These are phyloP conservation scores for Xiphydria camelus DNA, from an alignment of 2,888 invertebrate species.

Conservation along the genomic window DNA sequence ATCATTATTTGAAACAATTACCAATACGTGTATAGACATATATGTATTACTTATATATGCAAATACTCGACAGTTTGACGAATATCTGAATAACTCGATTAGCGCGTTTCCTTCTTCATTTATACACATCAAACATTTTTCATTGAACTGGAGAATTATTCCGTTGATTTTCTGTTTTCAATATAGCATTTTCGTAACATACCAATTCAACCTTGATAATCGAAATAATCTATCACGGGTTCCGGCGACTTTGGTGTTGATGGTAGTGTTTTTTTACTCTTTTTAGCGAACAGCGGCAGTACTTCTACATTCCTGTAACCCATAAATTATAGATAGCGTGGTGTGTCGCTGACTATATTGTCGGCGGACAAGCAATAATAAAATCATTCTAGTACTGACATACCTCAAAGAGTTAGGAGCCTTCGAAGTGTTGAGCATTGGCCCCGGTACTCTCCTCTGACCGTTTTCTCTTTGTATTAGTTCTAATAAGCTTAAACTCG, in stretches of 20 bases:
- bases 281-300: conserved; percentile 44
- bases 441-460: conserved; percentile 78
- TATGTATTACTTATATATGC: too few species aligned
- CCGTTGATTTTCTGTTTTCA: too few species aligned
- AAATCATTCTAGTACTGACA: conserved; percentile 1
- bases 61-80: too few species aligned
- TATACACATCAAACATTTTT: too few species aligned
- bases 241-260: conserved; percentile 39
- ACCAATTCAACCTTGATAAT: conserved; percentile 26
- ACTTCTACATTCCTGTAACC: conserved; percentile 43
- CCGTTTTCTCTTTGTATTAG: conserved; percentile 79
- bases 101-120: too few species aligned
- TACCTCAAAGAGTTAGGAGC: conserved; percentile 42
- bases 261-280: conserved; percentile 36
- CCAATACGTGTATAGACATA: too few species aligned
- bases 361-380: conserved; percentile 2
- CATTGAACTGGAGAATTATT: too few species aligned
- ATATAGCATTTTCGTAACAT: too few species aligned
- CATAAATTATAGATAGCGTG: conserved; percentile 7
- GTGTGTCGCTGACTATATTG: background rate
- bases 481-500: conserved; percentile 82
- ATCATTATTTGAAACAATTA: too few species aligned
- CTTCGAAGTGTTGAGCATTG: conserved; percentile 59
- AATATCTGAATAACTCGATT: too few species aligned
- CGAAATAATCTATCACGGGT: conserved; percentile 53